Base-by-base conservation (phyloP, 1,140 invertebrate species). In the Leptonema lineaticorne region DNA sequence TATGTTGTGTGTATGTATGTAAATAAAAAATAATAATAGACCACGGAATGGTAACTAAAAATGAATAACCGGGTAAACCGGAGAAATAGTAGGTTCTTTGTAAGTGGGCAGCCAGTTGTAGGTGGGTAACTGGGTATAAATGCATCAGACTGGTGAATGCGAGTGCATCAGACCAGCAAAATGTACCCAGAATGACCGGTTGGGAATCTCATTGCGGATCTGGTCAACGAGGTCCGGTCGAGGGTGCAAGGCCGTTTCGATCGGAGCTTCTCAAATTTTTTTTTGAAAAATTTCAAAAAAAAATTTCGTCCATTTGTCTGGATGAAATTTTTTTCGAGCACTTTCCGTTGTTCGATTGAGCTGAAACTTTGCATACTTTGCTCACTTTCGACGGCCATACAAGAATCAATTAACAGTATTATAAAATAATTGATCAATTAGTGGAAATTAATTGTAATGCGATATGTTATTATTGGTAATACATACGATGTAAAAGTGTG, bases 171-270 rank as follows among this genome's bases (percentile, higher is more conserved):
- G 50, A 53, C 22, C 50, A 26, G 20, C 4, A 53, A 53, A 53
- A 26, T 24, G 50, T 26, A 53, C 50, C 50, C 9, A 41, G 50
- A 53, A 1, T 53, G 50, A 53, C 50, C 50, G 50, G 50, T 53
- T 24, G 37, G 37, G 37, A 41, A 41, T 41, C 37, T 41, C 37
- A 41, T 41, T 41, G 50, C 50, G 50, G 50, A 53, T 53, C 50
- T 53, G 37, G 37, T 41, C 50, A 22, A 53, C 4, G 37, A 45
- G 22, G 11, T 20, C 22, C 14, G 27, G 50, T 24, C 24, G 50
- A 24, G 20, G 50, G 50, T 53, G 50, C 50, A 53, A 53, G 50
- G 50, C 50, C 50, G 50, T 4, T 26, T 11, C 50, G 22, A 41
- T 41, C 37, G 37, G 11, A 41, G 37, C 11, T 41, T 41, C 16